phyloP scores from a whole-genome alignment of 2,797 vertebrate species.

The Schizothorax lantsangensis region DNA sequence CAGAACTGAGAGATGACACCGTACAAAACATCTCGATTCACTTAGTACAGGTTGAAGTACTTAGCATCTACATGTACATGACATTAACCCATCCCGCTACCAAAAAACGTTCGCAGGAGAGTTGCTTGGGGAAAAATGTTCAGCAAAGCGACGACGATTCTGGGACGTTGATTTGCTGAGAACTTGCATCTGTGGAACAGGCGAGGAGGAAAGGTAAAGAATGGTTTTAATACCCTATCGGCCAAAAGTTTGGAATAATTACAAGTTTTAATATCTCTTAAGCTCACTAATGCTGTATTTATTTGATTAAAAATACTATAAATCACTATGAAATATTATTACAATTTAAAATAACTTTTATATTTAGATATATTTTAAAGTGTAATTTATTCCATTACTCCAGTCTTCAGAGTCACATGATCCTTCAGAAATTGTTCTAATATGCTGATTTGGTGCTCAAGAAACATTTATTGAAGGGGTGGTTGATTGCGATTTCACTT shows the following conservation, averaged over 20 bases:
- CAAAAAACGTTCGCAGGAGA: slow-evolving; percentile 41
- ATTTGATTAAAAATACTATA: background rate
- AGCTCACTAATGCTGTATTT: background rate
- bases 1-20: slow-evolving; percentile 54
- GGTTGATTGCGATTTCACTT: too few relatives aligned
- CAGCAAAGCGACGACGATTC: slow-evolving; percentile 10
- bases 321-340: background rate
- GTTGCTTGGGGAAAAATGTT: background rate
- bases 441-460: background rate
- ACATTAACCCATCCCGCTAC: slow-evolving; percentile 52
- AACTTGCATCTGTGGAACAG: slow-evolving; percentile 38
- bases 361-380: background rate
- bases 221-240: slow-evolving; percentile 8
- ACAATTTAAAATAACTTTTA: background rate
- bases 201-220: slow-evolving; percentile 19
- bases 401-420: background rate
- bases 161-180: background rate
- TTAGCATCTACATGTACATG: slow-evolving; percentile 44
- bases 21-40: slow-evolving; percentile 48
- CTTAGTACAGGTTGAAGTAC: slow-evolving; percentile 53
- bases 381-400: background rate
- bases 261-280: background rate
- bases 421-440: background rate
- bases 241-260: slow-evolving; percentile 14
- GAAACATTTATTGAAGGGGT: background rate